These are phyloP conservation scores for Tetheella fluctuosa DNA, from an alignment of 2,888 invertebrate species.

Conservation along the genomic window DNA sequence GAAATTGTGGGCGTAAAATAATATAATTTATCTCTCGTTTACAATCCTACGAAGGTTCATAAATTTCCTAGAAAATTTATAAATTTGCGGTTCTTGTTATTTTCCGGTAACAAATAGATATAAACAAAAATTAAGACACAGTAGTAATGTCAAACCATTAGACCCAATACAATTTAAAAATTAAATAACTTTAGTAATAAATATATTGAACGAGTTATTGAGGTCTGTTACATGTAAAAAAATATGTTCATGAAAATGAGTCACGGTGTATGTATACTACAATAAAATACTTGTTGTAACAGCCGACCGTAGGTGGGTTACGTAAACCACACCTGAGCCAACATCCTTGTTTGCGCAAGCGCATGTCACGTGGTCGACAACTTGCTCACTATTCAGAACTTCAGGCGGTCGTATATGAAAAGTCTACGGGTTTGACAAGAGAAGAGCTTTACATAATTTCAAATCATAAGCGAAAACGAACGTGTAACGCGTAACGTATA, in stretches of 20 bases:
- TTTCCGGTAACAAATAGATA: too few relatives aligned
- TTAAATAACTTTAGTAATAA: neutral
- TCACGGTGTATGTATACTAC: conserved; percentile 20
- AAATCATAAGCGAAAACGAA: neutral
- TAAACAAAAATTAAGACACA: too few relatives aligned
- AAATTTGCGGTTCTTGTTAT: too few relatives aligned
- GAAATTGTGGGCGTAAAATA: too few relatives aligned
- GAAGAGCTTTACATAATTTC: neutral
- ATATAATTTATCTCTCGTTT: too few relatives aligned
- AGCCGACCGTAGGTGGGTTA: conserved; percentile 40
- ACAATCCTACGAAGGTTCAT: too few relatives aligned
- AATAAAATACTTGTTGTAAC: conserved; percentile 24
- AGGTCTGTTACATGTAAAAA: neutral
- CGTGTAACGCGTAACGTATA: too few relatives aligned
- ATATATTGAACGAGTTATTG: neutral
- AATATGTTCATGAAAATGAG: conserved; percentile 17
- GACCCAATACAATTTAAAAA: too few relatives aligned
- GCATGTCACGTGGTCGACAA: conserved; percentile 33
- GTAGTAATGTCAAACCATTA: too few relatives aligned
- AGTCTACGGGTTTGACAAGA: neutral
- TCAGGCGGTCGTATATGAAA: neutral
- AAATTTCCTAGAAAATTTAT: too few relatives aligned
- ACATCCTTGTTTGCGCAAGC: conserved; percentile 70
- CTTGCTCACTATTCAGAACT: conserved; percentile 8
- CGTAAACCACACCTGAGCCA: conserved; percentile 66